Conservation (phyloP, 2,797 vertebrate species). For the Nothura maculosa region DNA sequence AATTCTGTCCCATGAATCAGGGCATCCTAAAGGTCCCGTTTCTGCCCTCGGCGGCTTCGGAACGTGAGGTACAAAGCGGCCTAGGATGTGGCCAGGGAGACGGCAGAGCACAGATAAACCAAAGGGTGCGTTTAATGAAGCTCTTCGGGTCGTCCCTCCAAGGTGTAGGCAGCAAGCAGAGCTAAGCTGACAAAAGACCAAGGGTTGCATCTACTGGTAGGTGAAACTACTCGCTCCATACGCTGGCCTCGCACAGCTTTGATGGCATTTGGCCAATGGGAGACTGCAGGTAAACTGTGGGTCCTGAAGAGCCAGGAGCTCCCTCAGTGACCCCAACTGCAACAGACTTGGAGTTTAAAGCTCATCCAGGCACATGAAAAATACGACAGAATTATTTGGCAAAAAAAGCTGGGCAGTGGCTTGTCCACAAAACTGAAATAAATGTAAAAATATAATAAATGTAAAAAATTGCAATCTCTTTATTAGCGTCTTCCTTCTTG, state of each 20-base stretch:
- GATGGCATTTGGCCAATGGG: background rate
- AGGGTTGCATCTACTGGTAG: too few species aligned
- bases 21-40: background rate
- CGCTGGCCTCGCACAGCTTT: rapidly evolving
- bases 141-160: background rate
- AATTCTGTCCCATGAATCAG: background rate
- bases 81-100: background rate
- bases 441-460: background rate
- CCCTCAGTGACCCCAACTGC: background rate
- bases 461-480: background rate
- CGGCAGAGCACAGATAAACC: background rate
- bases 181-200: background rate
- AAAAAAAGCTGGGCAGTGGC: background rate
- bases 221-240: background rate
- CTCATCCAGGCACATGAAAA: background rate
- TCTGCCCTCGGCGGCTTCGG: background rate
- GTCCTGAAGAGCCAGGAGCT: rapidly evolving
- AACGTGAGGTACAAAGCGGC: background rate
- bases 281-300: background rate
- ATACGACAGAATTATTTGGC: background rate
- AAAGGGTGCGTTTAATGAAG: background rate
- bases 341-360: background rate
- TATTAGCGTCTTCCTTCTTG: background rate
- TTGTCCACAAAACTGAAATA: background rate
- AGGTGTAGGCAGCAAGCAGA: background rate